Evolutionary conservation across 2,113 vertebrate genomes (phyloP), one percentile per base, ranked within the genome.

Genomic region (Peromyscus leucopus): DNA sequence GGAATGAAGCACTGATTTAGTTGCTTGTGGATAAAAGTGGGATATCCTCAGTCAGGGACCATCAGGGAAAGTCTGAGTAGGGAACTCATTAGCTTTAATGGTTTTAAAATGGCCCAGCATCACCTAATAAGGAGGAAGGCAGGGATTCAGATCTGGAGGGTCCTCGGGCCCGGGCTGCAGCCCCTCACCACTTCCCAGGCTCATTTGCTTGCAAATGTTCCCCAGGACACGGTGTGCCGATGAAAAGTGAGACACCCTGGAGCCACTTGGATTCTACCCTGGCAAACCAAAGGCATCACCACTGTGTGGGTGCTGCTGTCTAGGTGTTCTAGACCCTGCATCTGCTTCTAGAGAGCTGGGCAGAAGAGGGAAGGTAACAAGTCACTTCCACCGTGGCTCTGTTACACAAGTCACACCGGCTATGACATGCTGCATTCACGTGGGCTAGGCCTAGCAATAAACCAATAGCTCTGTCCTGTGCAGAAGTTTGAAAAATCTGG

Each of bases 81-180:
- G 4, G 0, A 63, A 71, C 72, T 89, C 69, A 46, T 17, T 59
- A 75, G 88, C 87, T 83, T 78, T 87, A 89, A 79, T 0, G 95
- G 76, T 55, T 80, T 95, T 28, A 87, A 96, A 97, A 97, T 0
- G 96, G 93, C 69, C 95, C 96, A 97, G 59, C 72, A 74, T 86
- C 65, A 39, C 42, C 93, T 7, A 22, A 22, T 57, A 85, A 59
- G 24, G 2, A 42, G 51, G 67, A 95, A 19, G 26, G 31, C 80
- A 36, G 74, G 57, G 42, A 84, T 39, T 80, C 76, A 84, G 95
- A 89, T 84, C 19, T 5, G 59, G 69, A 97, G 90, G 93, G 80
- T 75, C 46, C 80, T 39, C 22, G 84, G 61, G 59, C 88, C 55
- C n/a, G 79, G 51, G 96, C 96, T 82, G 76, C 96, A 97, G 51